A percentile compares a stretch with the other conserved stretches of the same genome.
phyloP scores from a whole-genome alignment of 2,797 vertebrate genomes.

The Stomatorhinus walkeri region DNA sequence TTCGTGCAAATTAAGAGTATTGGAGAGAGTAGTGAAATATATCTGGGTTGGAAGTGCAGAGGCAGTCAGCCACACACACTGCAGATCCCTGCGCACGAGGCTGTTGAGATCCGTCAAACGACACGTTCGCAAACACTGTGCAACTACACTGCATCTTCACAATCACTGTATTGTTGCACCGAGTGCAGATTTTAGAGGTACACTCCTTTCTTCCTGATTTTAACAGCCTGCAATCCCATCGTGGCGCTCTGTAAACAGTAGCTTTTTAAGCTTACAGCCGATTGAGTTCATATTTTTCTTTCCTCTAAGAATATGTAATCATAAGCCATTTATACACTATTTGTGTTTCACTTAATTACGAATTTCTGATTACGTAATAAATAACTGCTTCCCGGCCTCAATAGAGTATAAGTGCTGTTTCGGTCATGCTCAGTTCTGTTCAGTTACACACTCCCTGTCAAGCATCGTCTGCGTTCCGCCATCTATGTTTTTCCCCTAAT shows the following conservation, averaged over 20 bases:
- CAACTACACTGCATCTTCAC: slow-evolving; percentile 69
- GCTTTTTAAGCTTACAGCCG: slow-evolving; percentile 79
- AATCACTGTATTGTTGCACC: slow-evolving; percentile 50
- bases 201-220: slow-evolving; percentile 56
- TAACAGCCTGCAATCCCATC: slow-evolving; percentile 49
- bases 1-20: slow-evolving; percentile 99
- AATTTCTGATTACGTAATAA: slow-evolving; percentile 47
- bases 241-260: slow-evolving; percentile 73
- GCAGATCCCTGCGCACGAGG: slow-evolving; percentile 60
- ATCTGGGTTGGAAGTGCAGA: slow-evolving; percentile 79
- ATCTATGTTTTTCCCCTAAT: slow-evolving; percentile 58
- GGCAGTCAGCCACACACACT: slow-evolving; percentile 81
- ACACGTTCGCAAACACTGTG: slow-evolving; percentile 73
- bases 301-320: slow-evolving; percentile 69
- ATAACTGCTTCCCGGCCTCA: slow-evolving; percentile 75
- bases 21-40: slow-evolving; percentile 78
- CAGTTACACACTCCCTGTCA: slow-evolving; percentile 63
- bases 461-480: slow-evolving; percentile 69
- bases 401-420: slow-evolving; percentile 84
- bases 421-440: slow-evolving; percentile 54
- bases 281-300: slow-evolving; percentile 68
- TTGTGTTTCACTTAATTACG: slow-evolving; percentile 57
- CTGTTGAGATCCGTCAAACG: slow-evolving; percentile 69
- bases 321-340: slow-evolving; percentile 66
- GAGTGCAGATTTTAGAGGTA: slow-evolving; percentile 72